Base-by-base conservation (phyloP, 2,888 invertebrate genomes). In the Holacanthella duospinosa region DNA sequence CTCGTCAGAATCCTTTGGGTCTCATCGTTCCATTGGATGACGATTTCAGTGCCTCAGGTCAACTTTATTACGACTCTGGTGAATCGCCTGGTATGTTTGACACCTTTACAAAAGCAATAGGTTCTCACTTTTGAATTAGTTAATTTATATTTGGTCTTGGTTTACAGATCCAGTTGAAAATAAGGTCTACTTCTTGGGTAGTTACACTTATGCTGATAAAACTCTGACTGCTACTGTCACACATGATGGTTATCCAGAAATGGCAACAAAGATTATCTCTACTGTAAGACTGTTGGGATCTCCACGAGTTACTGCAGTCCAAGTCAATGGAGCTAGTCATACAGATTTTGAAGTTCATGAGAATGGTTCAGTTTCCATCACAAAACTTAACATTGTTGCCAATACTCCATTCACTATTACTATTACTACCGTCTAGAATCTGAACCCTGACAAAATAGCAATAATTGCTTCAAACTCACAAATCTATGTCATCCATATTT, bases 1-100 rank as follows among this genome's bases (percentile, higher is more conserved):
- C 67, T 16, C 82, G 87, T 64, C 79, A 81, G 70, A 83, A 83
- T 44, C 82, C 84, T 44, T 79, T 89, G 63, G 83, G 85, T 71
- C 77, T 90, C 27, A 74, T 86, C 16, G 83, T 84, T 0, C 84
- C 83, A 0, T 79, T 85, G 0, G 82, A 85, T 74, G 73, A 77
- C 1, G 72, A 71, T 2, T 78, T 78, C 19, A 73, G 69, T 19
- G 87, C 86, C 0, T 66, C 58, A 1, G 89, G 89, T 1, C 80
- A 84, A 64, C 77, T 90, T 6, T 88, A 85, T 78, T 89, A 87
- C 87, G 89, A 90, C 75, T 88, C 89, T 72, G 89, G 89, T 0
- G 86, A 87, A 64, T 85, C 85, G 62, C 77, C 86, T 68, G 84
- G 87, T 86, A 61, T n/a, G n/a, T n/a, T n/a, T n/a, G n/a, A n/a